These are phyloP conservation scores for Drosophila multiciliata DNA, from an alignment of 2,888 invertebrate genomes.

Conservation along the genomic window DNA sequence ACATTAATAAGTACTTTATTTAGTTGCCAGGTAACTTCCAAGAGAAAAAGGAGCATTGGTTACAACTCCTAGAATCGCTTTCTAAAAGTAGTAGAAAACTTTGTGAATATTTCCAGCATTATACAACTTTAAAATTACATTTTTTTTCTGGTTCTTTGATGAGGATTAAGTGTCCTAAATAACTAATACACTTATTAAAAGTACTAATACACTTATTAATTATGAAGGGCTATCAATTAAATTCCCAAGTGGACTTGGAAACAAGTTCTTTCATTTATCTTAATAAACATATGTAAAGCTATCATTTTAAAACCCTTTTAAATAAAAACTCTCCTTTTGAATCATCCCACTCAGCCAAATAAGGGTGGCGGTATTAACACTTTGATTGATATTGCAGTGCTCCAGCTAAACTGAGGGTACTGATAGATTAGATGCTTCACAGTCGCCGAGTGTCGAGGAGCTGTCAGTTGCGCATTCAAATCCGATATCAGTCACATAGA, in stretches of 20 bases:
- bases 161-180: constrained; percentile 6
- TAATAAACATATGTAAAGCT: not conserved
- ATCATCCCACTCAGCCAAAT: not conserved
- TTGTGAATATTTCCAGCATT: constrained; percentile 21
- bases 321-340: not conserved
- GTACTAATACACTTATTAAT: too few relatives aligned
- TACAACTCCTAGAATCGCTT: not conserved
- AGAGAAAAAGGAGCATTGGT: not conserved
- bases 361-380: constrained; percentile 46
- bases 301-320: not conserved
- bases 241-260: constrained; percentile 1
- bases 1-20: not conserved
- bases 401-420: constrained; percentile 14
- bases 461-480: constrained; percentile 41
- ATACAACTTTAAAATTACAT: constrained; percentile 12
- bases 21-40: not conserved
- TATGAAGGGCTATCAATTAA: constrained; percentile 11
- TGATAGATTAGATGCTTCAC: constrained; percentile 50
- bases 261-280: not conserved
- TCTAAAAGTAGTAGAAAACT: constrained; percentile 32
- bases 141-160: not conserved
- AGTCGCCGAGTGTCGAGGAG: constrained; percentile 39
- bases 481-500: constrained; percentile 31
- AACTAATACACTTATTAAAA: constrained; percentile 29
- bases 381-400: constrained; percentile 62